Evolutionary conservation across 2,888 invertebrate genomes (phyloP), one percentile per base, ranked within the genome.

Genomic region (Ectobius pallidus): DNA sequence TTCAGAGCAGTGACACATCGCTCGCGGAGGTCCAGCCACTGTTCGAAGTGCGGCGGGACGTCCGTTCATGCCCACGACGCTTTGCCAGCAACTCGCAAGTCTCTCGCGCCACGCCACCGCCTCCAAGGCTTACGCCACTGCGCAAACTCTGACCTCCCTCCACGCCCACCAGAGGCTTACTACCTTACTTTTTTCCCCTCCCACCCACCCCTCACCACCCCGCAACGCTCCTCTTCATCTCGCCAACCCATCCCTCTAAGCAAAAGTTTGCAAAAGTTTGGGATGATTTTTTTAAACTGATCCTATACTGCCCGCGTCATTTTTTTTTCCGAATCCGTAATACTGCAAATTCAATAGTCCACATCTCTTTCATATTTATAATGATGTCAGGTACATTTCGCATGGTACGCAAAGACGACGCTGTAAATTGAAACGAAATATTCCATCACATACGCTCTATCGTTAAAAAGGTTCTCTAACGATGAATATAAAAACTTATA

Each of bases 141-240:
- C 39, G 22, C 62, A 30, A 27, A 52, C 63, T 49, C 65, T 6
- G 7, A 20, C 71, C 71, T 63, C 49, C 62, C 74, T 46, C 27
- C 70, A 70, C 72, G 58, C 65, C 65, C 65, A 65, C 65, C 46
- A 65, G n/a, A 65, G 65, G 44, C 65, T 46, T 39, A 71, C 73
- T 71, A 74, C 73, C 73, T 71, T 71, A 68, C 71, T 62, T 71
- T 73, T 70, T 72, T 73, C 62, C 69, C 62, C 62, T 18, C 72
- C 49, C 52, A 25, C 70, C 46, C 68, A 7, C 68, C 44, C 42
- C n/a, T 34, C 11, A 3, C 22, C 22, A 11, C 55, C 39, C 52
- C 71, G 44, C 7, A 6, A 9, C 61, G 1, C 32, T 18, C 25
- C 32, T 39, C 30, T 27, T 9, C 63, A 11, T 6, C n/a, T 30